Percentiles rank a stretch among this genome's conserved stretches.
Evolutionary conservation across 1,140 invertebrate genomes (phyloP).

Genomic region (Luehdorfia chinensis): DNA sequence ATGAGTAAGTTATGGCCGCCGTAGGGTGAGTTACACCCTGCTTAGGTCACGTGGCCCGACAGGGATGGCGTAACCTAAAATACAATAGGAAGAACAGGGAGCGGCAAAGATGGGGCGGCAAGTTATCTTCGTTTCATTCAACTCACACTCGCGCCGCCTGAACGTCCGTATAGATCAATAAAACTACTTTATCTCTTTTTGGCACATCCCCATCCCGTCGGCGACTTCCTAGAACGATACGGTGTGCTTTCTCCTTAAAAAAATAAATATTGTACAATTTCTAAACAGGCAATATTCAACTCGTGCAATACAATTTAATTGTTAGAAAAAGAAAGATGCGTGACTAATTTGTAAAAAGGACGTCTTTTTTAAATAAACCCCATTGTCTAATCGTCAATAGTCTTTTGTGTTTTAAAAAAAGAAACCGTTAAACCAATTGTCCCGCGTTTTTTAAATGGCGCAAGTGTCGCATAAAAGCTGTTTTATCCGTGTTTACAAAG

Average conservation of each 20-base stretch:
- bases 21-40: conserved; percentile 76
- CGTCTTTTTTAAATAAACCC: conserved; percentile 18
- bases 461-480: conserved; percentile 52
- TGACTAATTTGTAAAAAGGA: conserved; percentile 21
- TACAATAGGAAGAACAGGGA: conserved; percentile 38
- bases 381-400: conserved; percentile 29
- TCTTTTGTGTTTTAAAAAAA: conserved; percentile 40
- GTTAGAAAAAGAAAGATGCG: conserved; percentile 25
- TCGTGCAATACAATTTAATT: conserved; percentile 20
- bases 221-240: conserved; percentile 69
- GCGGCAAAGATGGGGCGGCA: conserved; percentile 59
- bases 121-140: conserved; percentile 77
- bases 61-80: conserved; percentile 47
- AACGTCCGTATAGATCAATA: conserved; percentile 78
- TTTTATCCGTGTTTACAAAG: conserved; percentile 67
- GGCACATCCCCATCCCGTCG: conserved; percentile 76
- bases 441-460: conserved; percentile 22
- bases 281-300: conserved; percentile 18
- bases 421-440: conserved; percentile 27
- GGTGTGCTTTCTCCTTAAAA: conserved; percentile 57
- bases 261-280: conserved; percentile 29
- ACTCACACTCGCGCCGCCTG: conserved; percentile 72
- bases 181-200: conserved; percentile 80
- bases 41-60: conserved; percentile 72
- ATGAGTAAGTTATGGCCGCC: conserved; percentile 78